Evolutionary conservation across 1,140 invertebrate species (phyloP), one percentile per base, ranked within the genome.

Genomic region (Anadara kagoshimensis): DNA sequence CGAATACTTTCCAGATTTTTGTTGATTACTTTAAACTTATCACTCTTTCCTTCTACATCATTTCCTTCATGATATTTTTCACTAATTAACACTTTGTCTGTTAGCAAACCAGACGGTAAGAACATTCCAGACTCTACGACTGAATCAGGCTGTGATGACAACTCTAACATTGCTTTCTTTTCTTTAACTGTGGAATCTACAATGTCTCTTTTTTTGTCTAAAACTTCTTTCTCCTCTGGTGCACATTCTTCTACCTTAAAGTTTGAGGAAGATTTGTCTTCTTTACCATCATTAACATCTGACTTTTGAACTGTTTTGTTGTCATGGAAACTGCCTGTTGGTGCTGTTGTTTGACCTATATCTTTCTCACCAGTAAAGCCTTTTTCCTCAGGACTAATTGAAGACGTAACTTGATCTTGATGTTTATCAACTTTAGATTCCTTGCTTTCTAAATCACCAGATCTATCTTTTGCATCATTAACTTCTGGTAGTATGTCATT

Each of bases 401-500:
- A 22, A 14, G 41, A 44, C n/a, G 45, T 44, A 22, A 20, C 45
- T 16, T 41, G n/a, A 43, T 44, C n/a, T 44, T 29, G 41, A 62
- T 44, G 45, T 43, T 62, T 62, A 22, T 24, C 43, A 20, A 20
- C 20, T 44, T 41, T 62, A 22, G 20, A 44, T 20, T 11, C n/a
- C 11, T 22, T 43, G 18, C 36, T 22, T n/a, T 45, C 45, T 24
- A 44, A 41, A 4, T 22, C 43, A 1, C 12, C 20, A 20, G 45
- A 44, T 43, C 20, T 41, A 22, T 62, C 59, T 22, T 44, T 44
- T 44, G 59, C 43, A 5, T 43, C 59, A 62, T 44, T 62, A 24
- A 62, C 36, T 43, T 62, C 45, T 5, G 29, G 41, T 44, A 62
- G 20, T 20, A 11, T 62, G 20, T 24, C 24, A 10, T n/a, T 41